phyloP scores from a whole-genome alignment of 2,113 vertebrate genomes.

The Peromyscus maniculatus region DNA sequence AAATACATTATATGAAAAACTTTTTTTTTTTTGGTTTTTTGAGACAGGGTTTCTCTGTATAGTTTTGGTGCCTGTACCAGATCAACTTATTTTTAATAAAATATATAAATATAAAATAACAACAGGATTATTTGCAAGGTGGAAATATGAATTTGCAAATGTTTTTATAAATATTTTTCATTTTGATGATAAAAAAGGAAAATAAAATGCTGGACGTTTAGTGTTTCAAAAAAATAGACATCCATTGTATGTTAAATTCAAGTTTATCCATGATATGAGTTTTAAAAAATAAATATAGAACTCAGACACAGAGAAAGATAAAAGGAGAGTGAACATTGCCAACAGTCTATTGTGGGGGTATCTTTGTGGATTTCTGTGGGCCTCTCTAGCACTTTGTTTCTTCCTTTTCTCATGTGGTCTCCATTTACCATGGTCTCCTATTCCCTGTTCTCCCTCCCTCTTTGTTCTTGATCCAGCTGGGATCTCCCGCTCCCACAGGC shows the following conservation, averaged over 20 bases:
- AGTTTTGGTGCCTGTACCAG: too few species aligned
- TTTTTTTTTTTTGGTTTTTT: too few species aligned
- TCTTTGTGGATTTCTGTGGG: too few species aligned
- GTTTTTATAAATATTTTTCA: not conserved
- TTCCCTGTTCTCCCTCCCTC: too few species aligned
- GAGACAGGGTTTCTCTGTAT: too few species aligned
- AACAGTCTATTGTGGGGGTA: too few species aligned
- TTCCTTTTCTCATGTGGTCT: too few species aligned
- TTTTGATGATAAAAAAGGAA: not conserved
- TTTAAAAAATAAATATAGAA: not conserved
- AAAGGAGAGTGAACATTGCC: not conserved
- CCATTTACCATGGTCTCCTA: too few species aligned
- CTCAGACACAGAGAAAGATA: not conserved
- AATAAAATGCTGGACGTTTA: not conserved
- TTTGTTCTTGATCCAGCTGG: too few species aligned
- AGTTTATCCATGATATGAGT: not conserved
- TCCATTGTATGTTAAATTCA: not conserved
- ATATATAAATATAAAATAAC: not conserved
- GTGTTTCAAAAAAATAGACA: not conserved
- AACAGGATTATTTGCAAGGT: not conserved
- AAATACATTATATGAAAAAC: not conserved
- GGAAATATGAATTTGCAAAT: not conserved
- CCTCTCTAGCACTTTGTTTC: too few species aligned
- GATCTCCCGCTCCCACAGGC: too few species aligned
- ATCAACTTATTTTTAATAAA: too few species aligned